Conservation (phyloP, 2,797 vertebrate genomes). For the Carapus acus region DNA sequence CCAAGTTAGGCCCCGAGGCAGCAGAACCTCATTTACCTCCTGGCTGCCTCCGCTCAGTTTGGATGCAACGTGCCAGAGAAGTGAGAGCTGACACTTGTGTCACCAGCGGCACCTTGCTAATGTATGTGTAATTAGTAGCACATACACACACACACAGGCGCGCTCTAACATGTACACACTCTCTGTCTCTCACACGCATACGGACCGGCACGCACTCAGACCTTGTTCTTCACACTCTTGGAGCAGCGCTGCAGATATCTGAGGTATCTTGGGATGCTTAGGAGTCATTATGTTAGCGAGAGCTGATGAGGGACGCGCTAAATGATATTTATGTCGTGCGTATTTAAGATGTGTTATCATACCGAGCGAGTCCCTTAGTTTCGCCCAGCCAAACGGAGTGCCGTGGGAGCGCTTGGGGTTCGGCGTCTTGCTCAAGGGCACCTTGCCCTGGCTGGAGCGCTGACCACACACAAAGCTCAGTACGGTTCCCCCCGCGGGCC, state of each 20-base stretch:
- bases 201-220: no score
- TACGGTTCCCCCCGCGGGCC: conserved; percentile 10
- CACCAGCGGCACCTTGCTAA: conserved; percentile 5
- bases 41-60: conserved; percentile 14
- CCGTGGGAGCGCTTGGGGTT: no score
- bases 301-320: not conserved
- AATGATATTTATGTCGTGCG: no score
- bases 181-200: not conserved
- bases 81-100: conserved; percentile 13
- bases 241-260: not conserved
- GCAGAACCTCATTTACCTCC: conserved; percentile 22
- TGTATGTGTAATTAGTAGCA: conserved; percentile 2
- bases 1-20: not conserved
- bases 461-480: not conserved
- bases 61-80: conserved; percentile 19
- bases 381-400: no score
- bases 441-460: no score
- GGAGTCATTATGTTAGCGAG: not conserved
- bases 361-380: no score
- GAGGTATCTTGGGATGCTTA: no score
- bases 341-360: no score
- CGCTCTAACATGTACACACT: not conserved
- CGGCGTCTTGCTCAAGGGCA: no score
- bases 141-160: no score
- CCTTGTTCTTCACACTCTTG: no score